These are phyloP conservation scores for Diarsia rubi DNA, from an alignment of 2,888 invertebrate genomes.

Conservation along the genomic window DNA sequence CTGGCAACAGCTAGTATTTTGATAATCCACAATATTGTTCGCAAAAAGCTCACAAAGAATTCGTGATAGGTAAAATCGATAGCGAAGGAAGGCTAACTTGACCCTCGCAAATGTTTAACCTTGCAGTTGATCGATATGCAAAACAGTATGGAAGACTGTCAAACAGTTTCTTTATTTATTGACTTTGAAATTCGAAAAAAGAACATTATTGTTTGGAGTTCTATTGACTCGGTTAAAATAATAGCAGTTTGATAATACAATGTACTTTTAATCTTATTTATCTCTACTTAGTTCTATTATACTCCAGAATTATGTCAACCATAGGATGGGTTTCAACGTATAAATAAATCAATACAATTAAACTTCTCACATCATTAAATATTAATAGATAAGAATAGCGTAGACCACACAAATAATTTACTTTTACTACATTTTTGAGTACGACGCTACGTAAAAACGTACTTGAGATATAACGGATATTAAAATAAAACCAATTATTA, in stretches of 20 bases:
- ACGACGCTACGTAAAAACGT: slow-evolving; percentile 9
- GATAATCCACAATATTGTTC: background rate
- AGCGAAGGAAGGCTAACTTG: slow-evolving; percentile 25
- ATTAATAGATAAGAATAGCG: background rate
- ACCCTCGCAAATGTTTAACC: slow-evolving; percentile 20
- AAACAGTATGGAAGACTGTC: background rate
- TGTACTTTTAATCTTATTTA: background rate
- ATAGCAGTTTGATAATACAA: background rate
- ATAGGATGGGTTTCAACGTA: background rate
- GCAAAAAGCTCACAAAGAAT: slow-evolving; percentile 2
- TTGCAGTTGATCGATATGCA: slow-evolving; percentile 51
- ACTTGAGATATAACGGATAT: slow-evolving; percentile 6
- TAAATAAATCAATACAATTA: slow-evolving; percentile 17
- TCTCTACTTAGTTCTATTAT: background rate
- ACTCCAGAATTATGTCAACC: too few relatives aligned
- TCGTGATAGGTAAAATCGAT: slow-evolving; percentile 36
- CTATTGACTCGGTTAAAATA: background rate
- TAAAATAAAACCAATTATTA: slow-evolving; percentile 18
- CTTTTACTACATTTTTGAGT: background rate
- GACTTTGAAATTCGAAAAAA: background rate
- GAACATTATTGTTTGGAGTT: background rate
- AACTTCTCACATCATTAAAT: background rate
- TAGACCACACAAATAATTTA: background rate
- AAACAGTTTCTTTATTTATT: background rate
- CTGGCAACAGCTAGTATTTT: too few relatives aligned